Conservation (phyloP, 2,113 vertebrate species). For the Corythoichthys intestinalis region DNA sequence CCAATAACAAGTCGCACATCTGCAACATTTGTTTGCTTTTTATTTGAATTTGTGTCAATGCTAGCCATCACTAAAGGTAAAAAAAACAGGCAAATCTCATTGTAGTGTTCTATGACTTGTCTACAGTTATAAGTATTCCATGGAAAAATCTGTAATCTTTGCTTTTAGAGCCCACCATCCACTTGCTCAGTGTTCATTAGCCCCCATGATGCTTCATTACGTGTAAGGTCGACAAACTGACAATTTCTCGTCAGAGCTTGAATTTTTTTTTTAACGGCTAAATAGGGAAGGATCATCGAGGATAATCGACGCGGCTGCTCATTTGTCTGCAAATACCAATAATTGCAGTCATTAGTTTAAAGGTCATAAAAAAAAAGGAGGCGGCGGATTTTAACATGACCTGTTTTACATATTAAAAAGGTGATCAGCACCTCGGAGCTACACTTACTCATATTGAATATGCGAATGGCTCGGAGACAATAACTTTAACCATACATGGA, state of each 20-base stretch:
- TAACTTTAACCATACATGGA: slow-evolving; percentile 11
- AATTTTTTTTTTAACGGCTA: background rate
- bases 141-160: background rate
- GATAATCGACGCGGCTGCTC: background rate
- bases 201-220: slow-evolving; percentile 30
- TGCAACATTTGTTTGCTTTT: too few relatives aligned
- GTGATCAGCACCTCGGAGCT: slow-evolving; percentile 23
- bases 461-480: slow-evolving; percentile 17
- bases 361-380: slow-evolving; percentile 21
- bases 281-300: background rate
- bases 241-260: background rate
- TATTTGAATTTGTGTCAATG: too few relatives aligned
- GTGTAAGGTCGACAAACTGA: slow-evolving; percentile 4
- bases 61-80: too few relatives aligned
- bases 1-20: too few relatives aligned
- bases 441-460: slow-evolving; percentile 10
- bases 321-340: slow-evolving; percentile 10
- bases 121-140: slow-evolving; percentile 4
- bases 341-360: slow-evolving; percentile 10
- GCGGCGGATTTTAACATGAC: slow-evolving; percentile 13
- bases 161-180: slow-evolving; percentile 7
- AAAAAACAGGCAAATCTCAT: background rate
- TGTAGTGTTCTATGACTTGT: slow-evolving; percentile 2
- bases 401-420: slow-evolving; percentile 33
- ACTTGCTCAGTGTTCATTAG: slow-evolving; percentile 31